Conservation (phyloP, 2,888 invertebrate genomes). For the Conistra vaccinii region DNA sequence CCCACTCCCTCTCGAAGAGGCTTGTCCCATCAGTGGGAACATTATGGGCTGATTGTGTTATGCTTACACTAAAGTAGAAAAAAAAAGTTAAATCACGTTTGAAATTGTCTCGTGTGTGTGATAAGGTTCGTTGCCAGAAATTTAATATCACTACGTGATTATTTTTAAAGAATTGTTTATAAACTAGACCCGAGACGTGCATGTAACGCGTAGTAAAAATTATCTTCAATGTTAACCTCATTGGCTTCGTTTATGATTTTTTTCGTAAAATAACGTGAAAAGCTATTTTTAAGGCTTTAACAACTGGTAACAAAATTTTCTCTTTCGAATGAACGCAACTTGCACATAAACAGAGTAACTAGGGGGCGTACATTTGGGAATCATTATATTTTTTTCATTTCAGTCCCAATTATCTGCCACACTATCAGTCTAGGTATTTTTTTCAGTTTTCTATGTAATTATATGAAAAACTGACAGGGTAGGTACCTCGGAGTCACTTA, state of each 20-base stretch:
- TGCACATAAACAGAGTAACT: background rate
- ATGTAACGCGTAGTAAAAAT: constrained; percentile 44
- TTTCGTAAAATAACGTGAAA: constrained; percentile 11
- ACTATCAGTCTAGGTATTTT: constrained; percentile 7
- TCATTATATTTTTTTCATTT: constrained; percentile 16
- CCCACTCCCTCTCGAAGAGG: no score
- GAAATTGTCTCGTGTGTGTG: constrained; percentile 51
- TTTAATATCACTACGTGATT: constrained; percentile 26
- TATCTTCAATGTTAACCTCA: constrained; percentile 50
- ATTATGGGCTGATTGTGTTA: no score
- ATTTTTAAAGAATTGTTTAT: constrained; percentile 54
- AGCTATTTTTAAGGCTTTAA: constrained; percentile 4
- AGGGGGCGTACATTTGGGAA: constrained; percentile 4
- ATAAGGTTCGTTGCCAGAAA: constrained; percentile 56
- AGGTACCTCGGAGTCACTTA: background rate
- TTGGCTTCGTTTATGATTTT: constrained; percentile 36
- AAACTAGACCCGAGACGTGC: constrained; percentile 30
- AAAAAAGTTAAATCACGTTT: constrained; percentile 41
- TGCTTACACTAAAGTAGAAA: constrained; percentile 1
- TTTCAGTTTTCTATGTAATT: constrained; percentile 1
- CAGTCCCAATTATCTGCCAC: background rate
- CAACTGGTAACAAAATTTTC: constrained; percentile 11
- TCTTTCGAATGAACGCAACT: background rate
- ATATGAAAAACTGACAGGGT: constrained; percentile 2
- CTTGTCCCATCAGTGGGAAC: no score